Percentiles rank a stretch among this genome's conserved stretches.
Evolutionary conservation across 2,888 invertebrate species (phyloP).

Genomic region (Calliphora vomitoria): DNA sequence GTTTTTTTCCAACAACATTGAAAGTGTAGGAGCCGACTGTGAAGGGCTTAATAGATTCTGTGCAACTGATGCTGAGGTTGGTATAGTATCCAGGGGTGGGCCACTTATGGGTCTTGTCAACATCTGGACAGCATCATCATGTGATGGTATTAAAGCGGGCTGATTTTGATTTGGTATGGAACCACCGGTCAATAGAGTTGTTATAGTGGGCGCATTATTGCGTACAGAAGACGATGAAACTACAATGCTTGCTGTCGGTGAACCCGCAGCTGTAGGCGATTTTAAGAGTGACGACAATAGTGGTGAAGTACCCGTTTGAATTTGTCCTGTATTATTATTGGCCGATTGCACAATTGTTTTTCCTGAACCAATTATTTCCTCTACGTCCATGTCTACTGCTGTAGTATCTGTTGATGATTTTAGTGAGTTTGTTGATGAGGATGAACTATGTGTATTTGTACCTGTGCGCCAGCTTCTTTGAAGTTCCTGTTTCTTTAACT

Average conservation of each 20-base stretch:
- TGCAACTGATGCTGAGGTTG: conserved; percentile 49
- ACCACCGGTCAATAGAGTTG: conserved; percentile 83
- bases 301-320: conserved; percentile 87
- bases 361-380: conserved; percentile 77
- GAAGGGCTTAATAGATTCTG: conserved; percentile 86
- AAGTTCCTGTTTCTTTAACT: conserved; percentile 87
- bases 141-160: conserved; percentile 78
- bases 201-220: conserved; percentile 83
- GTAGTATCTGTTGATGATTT: conserved; percentile 78
- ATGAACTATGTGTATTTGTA: conserved; percentile 67
- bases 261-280: conserved; percentile 83
- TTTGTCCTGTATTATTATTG: conserved; percentile 49
- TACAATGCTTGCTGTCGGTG: conserved; percentile 69
- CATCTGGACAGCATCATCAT: conserved; percentile 77
- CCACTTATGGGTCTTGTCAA: conserved; percentile 82
- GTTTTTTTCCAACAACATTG: conserved; percentile 88
- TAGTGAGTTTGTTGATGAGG: conserved; percentile 37
- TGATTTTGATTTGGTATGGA: conserved; percentile 78
- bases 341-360: conserved; percentile 55
- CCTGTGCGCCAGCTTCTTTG: conserved; percentile 86
- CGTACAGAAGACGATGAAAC: conserved; percentile 76
- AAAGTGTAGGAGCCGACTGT: conserved; percentile 90
- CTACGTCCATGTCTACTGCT: conserved; percentile 81
- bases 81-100: conserved; percentile 77
- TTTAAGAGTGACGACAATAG: conserved; percentile 93